Conservation (phyloP, 2,888 invertebrate genomes). For the Leptothorax acervorum region DNA sequence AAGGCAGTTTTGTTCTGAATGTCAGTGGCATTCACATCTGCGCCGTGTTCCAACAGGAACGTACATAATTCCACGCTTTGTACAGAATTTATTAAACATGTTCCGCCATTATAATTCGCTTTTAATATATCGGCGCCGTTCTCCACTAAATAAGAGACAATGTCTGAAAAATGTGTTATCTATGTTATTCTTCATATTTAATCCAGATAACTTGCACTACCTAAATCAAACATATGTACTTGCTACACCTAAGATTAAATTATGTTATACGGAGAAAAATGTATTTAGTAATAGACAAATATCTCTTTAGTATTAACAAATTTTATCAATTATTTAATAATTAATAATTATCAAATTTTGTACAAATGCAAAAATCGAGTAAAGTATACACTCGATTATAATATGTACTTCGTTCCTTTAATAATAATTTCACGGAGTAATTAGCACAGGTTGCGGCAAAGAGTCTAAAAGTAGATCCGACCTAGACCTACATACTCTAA, state of each 20-base stretch:
- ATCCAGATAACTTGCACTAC: not conserved
- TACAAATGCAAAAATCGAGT: not conserved
- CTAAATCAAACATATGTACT: not conserved
- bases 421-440: not conserved
- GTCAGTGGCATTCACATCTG: conserved; percentile 94
- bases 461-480: conserved; percentile 63
- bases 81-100: conserved; percentile 97
- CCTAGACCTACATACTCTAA: conserved; percentile 73
- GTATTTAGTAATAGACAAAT: not conserved
- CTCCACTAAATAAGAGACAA: conserved; percentile 91
- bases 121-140: conserved; percentile 94
- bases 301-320: too few relatives aligned
- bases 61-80: conserved; percentile 94
- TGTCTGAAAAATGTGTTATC: conserved; percentile 67
- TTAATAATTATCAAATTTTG: not conserved
- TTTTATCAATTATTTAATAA: too few relatives aligned
- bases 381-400: not conserved
- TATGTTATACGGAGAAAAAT: not conserved
- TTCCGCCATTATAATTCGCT: conserved; percentile 96
- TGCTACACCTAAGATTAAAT: not conserved
- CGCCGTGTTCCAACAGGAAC: conserved; percentile 93
- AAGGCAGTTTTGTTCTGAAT: conserved; percentile 96
- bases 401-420: not conserved
- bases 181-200: not conserved
- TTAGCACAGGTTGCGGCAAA: not conserved